Percentiles rank a stretch among this genome's conserved stretches.
These are phyloP conservation scores for Coranthus polyacanthus DNA, from an alignment of 2,797 vertebrate genomes.

Conservation along the genomic window DNA sequence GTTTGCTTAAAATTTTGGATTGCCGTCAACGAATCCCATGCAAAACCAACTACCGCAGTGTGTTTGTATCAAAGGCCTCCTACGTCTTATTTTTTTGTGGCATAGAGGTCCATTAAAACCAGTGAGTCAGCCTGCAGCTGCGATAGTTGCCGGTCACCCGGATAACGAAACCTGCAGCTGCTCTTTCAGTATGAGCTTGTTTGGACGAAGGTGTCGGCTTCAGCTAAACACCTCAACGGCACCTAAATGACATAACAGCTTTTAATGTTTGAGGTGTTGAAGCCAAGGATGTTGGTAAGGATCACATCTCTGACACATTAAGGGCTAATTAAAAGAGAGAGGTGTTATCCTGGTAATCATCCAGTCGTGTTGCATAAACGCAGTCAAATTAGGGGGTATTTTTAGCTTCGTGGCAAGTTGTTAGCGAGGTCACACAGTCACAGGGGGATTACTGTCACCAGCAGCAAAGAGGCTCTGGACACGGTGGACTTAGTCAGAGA, in stretches of 20 bases:
- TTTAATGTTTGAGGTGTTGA: constrained; percentile 6
- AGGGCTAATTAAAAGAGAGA: constrained; percentile 32
- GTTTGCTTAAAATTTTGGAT: too few species aligned
- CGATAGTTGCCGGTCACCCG: not conserved
- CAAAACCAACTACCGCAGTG: too few species aligned
- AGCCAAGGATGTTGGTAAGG: constrained; percentile 1
- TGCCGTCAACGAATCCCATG: too few species aligned
- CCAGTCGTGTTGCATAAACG: constrained; percentile 23
- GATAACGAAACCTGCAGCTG: not conserved
- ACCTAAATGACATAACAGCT: constrained; percentile 9
- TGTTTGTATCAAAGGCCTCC: too few species aligned
- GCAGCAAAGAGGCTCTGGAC: constrained; percentile 51
- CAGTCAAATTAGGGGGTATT: constrained; percentile 32
- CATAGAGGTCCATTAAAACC: not conserved
- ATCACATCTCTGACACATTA: constrained; percentile 13
- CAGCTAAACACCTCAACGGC: not conserved
- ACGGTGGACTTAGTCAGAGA: constrained; percentile 50
- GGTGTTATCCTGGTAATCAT: constrained; percentile 36
- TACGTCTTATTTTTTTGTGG: too few species aligned
- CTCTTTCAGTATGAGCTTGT: not conserved
- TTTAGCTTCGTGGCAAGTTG: constrained; percentile 23
- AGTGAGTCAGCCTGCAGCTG: not conserved
- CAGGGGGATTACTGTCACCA: constrained; percentile 54
- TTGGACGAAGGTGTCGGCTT: not conserved
- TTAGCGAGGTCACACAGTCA: constrained; percentile 47